These are phyloP conservation scores for Cephus spinipes DNA, from an alignment of 2,888 invertebrate genomes.

Conservation along the genomic window DNA sequence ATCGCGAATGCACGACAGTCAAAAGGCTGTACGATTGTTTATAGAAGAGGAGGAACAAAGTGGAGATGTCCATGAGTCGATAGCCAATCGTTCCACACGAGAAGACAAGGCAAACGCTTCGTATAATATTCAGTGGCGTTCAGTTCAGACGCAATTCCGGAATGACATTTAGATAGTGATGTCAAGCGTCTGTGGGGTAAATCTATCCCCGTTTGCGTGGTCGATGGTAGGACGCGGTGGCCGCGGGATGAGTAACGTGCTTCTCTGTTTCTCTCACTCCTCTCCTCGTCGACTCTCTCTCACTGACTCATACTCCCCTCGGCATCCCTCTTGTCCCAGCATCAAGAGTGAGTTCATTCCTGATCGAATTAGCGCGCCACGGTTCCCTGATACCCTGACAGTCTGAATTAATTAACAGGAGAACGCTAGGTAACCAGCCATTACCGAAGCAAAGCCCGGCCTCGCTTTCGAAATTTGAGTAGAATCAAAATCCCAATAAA, in stretches of 20 bases:
- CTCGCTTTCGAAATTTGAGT: slow-evolving; percentile 20
- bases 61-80: background rate
- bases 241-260: slow-evolving; percentile 19
- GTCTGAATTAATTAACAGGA: slow-evolving; percentile 65
- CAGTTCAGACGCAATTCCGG: slow-evolving; percentile 55
- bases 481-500: background rate
- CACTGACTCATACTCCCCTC: slow-evolving; percentile 41
- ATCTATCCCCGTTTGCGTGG: slow-evolving; percentile 55
- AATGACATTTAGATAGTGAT: slow-evolving; percentile 63
- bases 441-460: slow-evolving; percentile 53
- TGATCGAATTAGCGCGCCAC: slow-evolving; percentile 65
- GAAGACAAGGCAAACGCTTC: background rate
- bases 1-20: background rate
- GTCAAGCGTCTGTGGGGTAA: slow-evolving; percentile 61
- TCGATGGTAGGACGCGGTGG: background rate
- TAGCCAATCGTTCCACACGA: background rate
- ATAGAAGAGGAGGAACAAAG: background rate
- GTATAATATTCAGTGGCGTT: slow-evolving; percentile 54
- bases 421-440: slow-evolving; percentile 55
- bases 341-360: slow-evolving; percentile 56
- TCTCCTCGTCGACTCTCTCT: slow-evolving; percentile 20
- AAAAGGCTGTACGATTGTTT: background rate
- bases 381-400: slow-evolving; percentile 63
- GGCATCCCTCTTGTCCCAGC: background rate
- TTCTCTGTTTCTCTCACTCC: slow-evolving; percentile 20